A percentile compares a stretch with the other conserved stretches of the same genome.
These are phyloP conservation scores for Abrostola tripartita DNA, from an alignment of 2,888 invertebrate genomes.

Conservation along the genomic window DNA sequence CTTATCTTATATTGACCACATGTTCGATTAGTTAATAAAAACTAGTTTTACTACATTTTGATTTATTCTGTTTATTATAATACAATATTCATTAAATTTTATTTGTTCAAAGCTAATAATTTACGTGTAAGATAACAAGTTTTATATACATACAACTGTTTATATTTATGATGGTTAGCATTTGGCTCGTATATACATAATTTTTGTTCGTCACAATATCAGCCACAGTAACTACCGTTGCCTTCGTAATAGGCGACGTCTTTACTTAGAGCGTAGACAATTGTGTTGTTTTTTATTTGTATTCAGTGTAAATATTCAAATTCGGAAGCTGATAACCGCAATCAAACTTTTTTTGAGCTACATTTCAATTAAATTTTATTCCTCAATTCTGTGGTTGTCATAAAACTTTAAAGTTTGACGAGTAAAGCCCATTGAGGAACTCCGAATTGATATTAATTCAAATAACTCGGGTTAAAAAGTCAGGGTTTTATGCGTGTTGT, in stretches of 20 bases:
- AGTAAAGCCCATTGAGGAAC: slow-evolving; percentile 88
- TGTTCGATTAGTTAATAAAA: slow-evolving; percentile 35
- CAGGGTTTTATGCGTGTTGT: slow-evolving; percentile 87
- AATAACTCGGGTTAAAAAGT: slow-evolving; percentile 88
- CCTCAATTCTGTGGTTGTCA: slow-evolving; percentile 85
- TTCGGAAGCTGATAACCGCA: slow-evolving; percentile 88
- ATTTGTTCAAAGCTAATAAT: slow-evolving; percentile 33
- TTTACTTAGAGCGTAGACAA: slow-evolving; percentile 18
- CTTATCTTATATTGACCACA: slow-evolving; percentile 7
- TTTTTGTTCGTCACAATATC: neutral
- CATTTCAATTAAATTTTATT: slow-evolving; percentile 89
- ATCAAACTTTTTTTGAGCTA: slow-evolving; percentile 84
- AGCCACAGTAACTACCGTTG: slow-evolving; percentile 3
- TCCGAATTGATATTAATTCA: slow-evolving; percentile 89
- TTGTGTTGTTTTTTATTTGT: slow-evolving; percentile 46
- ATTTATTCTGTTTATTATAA: slow-evolving; percentile 44
- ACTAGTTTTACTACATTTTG: slow-evolving; percentile 47
- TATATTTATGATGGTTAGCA: slow-evolving; percentile 10
- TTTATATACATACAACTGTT: slow-evolving; percentile 17
- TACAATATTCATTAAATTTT: slow-evolving; percentile 38
- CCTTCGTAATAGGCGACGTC: slow-evolving; percentile 1
- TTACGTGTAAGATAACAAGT: slow-evolving; percentile 23
- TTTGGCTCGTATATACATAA: slow-evolving; percentile 9
- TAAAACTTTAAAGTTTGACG: slow-evolving; percentile 88
- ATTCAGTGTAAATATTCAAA: slow-evolving; percentile 87